Evolutionary conservation across 2,888 invertebrate species (phyloP), one percentile per base, ranked within the genome.

Genomic region (Troides helena): DNA sequence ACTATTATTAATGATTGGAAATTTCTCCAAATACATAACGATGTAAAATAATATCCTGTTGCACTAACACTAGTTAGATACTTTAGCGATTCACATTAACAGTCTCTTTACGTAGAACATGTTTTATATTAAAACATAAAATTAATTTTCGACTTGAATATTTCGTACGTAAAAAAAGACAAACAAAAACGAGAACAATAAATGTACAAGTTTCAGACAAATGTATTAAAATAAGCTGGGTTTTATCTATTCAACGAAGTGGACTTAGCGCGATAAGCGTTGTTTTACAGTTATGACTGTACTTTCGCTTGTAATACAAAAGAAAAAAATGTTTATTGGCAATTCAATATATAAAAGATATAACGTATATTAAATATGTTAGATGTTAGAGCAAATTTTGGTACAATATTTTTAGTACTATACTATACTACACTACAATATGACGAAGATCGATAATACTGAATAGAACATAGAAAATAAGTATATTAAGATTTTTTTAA

Each of bases 221-320:
- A 59, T 63, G 70, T 62, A 66, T 57, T 66, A 70, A 62, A 70
- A 60, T 67, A 66, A 70, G 66, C 66, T 59, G 63, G 65, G 60
- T 46, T 70, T 70, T 70, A 70, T 70, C 70, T 70, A 70, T 70
- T 67, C 70, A 70, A 63, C 66, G 66, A 63, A 67, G 70, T 67
- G 66, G 70, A 70, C 70, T 70, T 65, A 63, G 65, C 59, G 70
- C 66, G 70, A 70, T 70, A 70, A 70, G 66, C 70, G 70, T 70
- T 70, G 70, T 70, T 70, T 70, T 70, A 70, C 66, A 70, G 70
- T 70, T 70, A 70, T 70, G 43, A 70, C 59, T 39, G 66, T 67
- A 67, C 70, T 70, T 69, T 70, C 53, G 60, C 57, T 70, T 36
- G 62, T 58, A 50, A 63, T 58, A 50, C 59, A 63, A 53, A 59